Evolutionary conservation across 2,797 vertebrate genomes (phyloP), one percentile per base, ranked within the genome.

Genomic region (Octomys mimax): DNA sequence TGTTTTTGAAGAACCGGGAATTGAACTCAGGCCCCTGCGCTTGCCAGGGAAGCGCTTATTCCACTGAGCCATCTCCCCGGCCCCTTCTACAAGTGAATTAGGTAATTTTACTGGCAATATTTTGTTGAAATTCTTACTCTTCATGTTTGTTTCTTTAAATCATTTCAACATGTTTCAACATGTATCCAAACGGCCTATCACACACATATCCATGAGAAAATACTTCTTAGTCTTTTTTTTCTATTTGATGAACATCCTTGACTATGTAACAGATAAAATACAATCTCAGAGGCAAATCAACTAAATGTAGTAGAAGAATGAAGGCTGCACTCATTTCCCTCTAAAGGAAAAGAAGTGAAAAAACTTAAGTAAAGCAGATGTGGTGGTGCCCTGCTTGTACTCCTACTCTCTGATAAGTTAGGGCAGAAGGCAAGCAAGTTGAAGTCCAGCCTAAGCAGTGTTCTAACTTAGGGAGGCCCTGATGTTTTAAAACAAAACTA

Each of bases 31-130:
- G n/a, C n/a, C n/a, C n/a, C n/a, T n/a, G n/a, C n/a, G n/a, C n/a
- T n/a, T n/a, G n/a, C n/a, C n/a, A n/a, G n/a, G n/a, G n/a, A n/a
- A n/a, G n/a, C n/a, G n/a, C n/a, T n/a, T n/a, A n/a, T n/a, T n/a
- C n/a, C n/a, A n/a, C n/a, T n/a, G n/a, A n/a, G n/a, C n/a, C n/a
- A n/a, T n/a, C n/a, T n/a, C n/a, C n/a, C n/a, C n/a, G n/a, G n/a
- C n/a, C n/a, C n/a, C n/a, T n/a, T 82, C 91, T 82, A 77, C 92
- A 39, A 93, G 3, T 86, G 81, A 86, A 95, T 71, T 93, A 78
- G 77, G 71, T 95, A 96, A 96, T 95, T 97, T 71, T 87, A 71
- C 71, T 94, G 33, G 19, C 89, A 66, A 81, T 57, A 21, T 11
- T 87, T 91, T 66, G 33, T 87, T 96, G 52, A 64, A 97, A 96